Conservation (phyloP, 2,113 vertebrate genomes). For the Climacteris rufus region DNA sequence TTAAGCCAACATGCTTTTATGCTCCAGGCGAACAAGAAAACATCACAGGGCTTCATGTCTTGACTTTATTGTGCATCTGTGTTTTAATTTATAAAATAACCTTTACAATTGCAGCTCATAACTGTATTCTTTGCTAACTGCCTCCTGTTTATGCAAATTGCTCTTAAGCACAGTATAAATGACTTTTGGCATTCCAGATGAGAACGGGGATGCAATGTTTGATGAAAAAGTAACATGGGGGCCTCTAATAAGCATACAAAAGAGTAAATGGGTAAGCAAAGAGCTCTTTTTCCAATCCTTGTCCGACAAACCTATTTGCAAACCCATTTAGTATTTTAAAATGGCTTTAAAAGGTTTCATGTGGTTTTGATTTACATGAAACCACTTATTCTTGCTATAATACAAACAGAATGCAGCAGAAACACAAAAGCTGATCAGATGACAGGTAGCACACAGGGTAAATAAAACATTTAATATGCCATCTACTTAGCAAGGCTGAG, state of each 20-base stretch:
- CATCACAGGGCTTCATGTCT: background rate
- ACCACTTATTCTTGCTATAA: slow-evolving; percentile 51
- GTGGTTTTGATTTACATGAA: slow-evolving; percentile 57
- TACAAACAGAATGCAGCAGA: slow-evolving; percentile 27
- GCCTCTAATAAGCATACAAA: slow-evolving; percentile 37
- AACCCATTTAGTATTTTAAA: slow-evolving; percentile 53
- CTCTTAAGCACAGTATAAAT: slow-evolving; percentile 53
- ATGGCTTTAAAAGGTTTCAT: slow-evolving; percentile 57
- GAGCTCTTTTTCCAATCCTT: slow-evolving; percentile 48
- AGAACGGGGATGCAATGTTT: slow-evolving; percentile 48
- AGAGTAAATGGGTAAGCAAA: slow-evolving; percentile 57
- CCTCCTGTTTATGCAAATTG: slow-evolving; percentile 41
- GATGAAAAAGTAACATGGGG: slow-evolving; percentile 41
- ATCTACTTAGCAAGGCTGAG: slow-evolving; percentile 8
- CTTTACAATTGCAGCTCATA: background rate
- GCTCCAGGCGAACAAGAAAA: background rate
- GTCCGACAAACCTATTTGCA: slow-evolving; percentile 56
- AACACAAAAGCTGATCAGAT: slow-evolving; percentile 63
- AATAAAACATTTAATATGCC: slow-evolving; percentile 60
- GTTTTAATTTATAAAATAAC: slow-evolving; percentile 8
- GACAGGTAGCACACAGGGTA: slow-evolving; percentile 44
- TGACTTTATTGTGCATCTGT: background rate
- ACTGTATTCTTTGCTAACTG: slow-evolving; percentile 38
- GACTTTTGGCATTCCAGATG: slow-evolving; percentile 35
- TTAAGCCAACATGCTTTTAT: background rate